Evolutionary conservation across 2,888 invertebrate species (phyloP), one percentile per base, ranked within the genome.

Genomic region (Sturmia bella): DNA sequence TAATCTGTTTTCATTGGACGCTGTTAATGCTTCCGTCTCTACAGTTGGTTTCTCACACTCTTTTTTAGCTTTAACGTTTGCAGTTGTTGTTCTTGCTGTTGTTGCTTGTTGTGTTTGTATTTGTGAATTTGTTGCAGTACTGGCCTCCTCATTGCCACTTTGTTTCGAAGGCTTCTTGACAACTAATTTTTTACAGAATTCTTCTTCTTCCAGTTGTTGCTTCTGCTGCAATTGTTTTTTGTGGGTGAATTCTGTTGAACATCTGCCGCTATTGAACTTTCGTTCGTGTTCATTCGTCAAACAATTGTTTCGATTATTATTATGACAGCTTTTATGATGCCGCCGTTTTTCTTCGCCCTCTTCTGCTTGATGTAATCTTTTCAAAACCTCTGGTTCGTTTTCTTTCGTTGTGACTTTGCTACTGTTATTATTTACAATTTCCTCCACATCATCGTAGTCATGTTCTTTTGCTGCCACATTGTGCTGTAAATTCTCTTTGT

Each of bases 321-420:
- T 87, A 85, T 84, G 82, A 83, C 84, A 83, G 85, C 82, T 80
- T 84, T 83, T 84, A 84, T 84, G 83, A 76, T 83, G 85, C 78
- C 84, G 84, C 76, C 83, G 78, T 73, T 74, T 77, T 61, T 77
- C 78, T 56, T 70, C 64, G 39, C 43, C 70, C 56, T 54, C 70
- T 11, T 5, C 41, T 50, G 19, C 45, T 63, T 52, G 21, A 15
- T 2, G 19, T 32, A 37, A 52, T 50, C 50, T 41, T 41, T 50
- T 24, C 11, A 66, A 27, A 32, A 63, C 56, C 19, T 72, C 64
- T 63, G 52, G 13, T 83, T 83, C 45, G 37, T 54, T 84, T 85
- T 85, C 83, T 84, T 83, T 82, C 68, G 78, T 48, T 74, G 43
- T 66, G 69, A 72, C 83, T 87, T 87, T 86, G 85, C 86, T 85